Evolutionary conservation across 2,797 vertebrate species (phyloP), one percentile per base, ranked within the genome.

Genomic region (Otolemur crassicaudatus): DNA sequence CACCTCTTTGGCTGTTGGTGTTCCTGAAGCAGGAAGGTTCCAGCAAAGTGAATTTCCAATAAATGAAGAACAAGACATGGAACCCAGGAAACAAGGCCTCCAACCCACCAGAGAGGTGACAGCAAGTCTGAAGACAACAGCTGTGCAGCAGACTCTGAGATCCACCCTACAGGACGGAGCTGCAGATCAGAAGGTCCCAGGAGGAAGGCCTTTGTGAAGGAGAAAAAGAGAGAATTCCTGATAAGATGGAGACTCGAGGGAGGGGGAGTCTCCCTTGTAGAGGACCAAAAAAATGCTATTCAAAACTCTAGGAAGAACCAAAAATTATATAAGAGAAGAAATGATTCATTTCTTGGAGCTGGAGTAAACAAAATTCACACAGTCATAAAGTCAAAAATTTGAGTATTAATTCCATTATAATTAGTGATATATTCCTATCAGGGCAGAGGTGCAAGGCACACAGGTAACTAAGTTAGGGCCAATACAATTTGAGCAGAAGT

Each of bases 331-430:
- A 93, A 81, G 89, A 94, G 90, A 40, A 95, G 49, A 88, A 91
- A 70, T 31, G 2, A 1, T 27, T 94, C 46, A 49, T 81, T 90
- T 70, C 60, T 94, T 93, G 16, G 19, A 92, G 14, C 14, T 70
- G 13, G 72, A 63, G 19, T 65, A 89, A 75, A 63, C 14, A 84
- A 80, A 65, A 75, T 73, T 94, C 49, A 77, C 14, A 76, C 46
- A 75, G 31, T 63, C 69, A 75, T 40, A 95, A 90, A 90, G 73
- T 37, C 69, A 4, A 85, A 81, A 73, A 25, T 75, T 53, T 95
- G 19, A 80, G 83, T 81, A 75, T 75, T 92, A 94, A 60, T 82
- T 80, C 76, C 82, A 83, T 37, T 80, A 49, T n/a, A 94, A 90
- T 63, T 67, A 67, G 1, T 69, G 53, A n/a, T 25, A 3, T 79